Evolutionary conservation across 2,888 invertebrate genomes (phyloP).

Genomic region (Apamea crenata): DNA sequence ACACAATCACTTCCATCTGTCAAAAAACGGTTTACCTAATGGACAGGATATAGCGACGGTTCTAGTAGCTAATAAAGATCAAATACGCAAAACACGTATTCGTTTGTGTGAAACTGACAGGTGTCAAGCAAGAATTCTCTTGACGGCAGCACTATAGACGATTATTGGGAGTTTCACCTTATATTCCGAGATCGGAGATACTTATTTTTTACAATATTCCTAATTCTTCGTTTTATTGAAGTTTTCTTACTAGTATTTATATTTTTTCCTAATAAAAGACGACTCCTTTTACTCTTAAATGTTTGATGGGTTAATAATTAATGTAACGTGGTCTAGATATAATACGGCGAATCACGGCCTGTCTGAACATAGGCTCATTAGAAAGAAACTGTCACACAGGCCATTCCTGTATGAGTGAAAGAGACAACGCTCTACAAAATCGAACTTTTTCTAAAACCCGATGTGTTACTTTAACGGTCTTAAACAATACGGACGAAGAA

Average conservation of each 20-base stretch:
- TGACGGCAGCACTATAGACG: slow-evolving; percentile 5
- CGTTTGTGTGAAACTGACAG: not conserved
- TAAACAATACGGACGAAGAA: too few relatives aligned
- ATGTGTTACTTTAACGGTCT: too few relatives aligned
- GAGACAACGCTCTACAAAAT: too few relatives aligned
- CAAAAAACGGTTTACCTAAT: too few relatives aligned
- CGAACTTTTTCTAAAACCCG: too few relatives aligned
- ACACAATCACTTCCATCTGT: too few relatives aligned
- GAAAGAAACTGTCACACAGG: too few relatives aligned
- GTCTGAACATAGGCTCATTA: too few relatives aligned
- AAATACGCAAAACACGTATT: not conserved
- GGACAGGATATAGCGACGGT: too few relatives aligned
- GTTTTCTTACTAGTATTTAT: slow-evolving; percentile 18
- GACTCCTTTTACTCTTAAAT: not conserved
- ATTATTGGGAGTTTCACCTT: slow-evolving; percentile 42
- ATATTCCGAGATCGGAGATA: slow-evolving; percentile 20
- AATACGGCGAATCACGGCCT: too few relatives aligned
- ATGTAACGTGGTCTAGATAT: too few relatives aligned
- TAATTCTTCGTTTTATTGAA: slow-evolving; percentile 29
- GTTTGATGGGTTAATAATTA: not conserved
- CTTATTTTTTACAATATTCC: slow-evolving; percentile 38
- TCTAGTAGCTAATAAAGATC: not conserved
- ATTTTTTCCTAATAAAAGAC: slow-evolving; percentile 1
- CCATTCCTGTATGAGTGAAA: not conserved
- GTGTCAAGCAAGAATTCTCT: not conserved